A percentile compares a stretch with the other conserved stretches of the same genome.
These are phyloP conservation scores for Anoplius nigerrimus DNA, from an alignment of 2,888 invertebrate species.

Conservation along the genomic window DNA sequence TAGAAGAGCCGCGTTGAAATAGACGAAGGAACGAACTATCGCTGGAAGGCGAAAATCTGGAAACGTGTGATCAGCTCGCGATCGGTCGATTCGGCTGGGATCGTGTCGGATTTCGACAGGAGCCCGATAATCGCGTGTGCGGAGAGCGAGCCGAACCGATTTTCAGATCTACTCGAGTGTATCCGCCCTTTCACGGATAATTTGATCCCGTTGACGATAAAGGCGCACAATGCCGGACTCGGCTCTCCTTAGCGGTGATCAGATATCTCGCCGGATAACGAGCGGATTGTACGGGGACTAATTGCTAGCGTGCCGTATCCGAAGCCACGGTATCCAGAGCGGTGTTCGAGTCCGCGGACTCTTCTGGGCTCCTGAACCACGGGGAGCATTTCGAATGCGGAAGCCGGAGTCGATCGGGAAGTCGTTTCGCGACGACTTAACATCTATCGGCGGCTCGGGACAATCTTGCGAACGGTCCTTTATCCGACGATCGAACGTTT, in stretches of 20 bases:
- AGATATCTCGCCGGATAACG: constrained; percentile 59
- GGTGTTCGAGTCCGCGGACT: constrained; percentile 11
- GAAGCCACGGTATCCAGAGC: background rate
- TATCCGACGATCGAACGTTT: background rate
- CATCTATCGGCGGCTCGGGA: constrained; percentile 17
- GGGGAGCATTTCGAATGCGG: constrained; percentile 46
- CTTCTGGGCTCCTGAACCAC: constrained; percentile 34
- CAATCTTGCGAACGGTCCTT: constrained; percentile 8
- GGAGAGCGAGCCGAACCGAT: constrained; percentile 39
- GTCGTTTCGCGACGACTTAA: constrained; percentile 31
- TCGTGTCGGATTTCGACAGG: constrained; percentile 43
- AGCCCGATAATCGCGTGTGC: constrained; percentile 31
- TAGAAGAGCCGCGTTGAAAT: too few species aligned
- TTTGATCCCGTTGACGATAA: constrained; percentile 69
- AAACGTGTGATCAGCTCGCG: too few species aligned
- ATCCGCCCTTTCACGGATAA: constrained; percentile 64
- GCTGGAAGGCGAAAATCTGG: too few species aligned
- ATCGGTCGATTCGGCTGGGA: background rate
- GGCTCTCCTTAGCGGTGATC: constrained; percentile 49
- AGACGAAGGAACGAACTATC: too few species aligned
- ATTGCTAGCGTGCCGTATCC: constrained; percentile 59
- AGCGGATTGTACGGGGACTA: constrained; percentile 61
- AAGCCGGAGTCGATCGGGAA: constrained; percentile 40
- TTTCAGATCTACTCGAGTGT: constrained; percentile 55
- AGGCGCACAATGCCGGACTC: constrained; percentile 53